phyloP scores from a whole-genome alignment of 2,797 vertebrate genomes.

The Arnoldichthys spilopterus region DNA sequence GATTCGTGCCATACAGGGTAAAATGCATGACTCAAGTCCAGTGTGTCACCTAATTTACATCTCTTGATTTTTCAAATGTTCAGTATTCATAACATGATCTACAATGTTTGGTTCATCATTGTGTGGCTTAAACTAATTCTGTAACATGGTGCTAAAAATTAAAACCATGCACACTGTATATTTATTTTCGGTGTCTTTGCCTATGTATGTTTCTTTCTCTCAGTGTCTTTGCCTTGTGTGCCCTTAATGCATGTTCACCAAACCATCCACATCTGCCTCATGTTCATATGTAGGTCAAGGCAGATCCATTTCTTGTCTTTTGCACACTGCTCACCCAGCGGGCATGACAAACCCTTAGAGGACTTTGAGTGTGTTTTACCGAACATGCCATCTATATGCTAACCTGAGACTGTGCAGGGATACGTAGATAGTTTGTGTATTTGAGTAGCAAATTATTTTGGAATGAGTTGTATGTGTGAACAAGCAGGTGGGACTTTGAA shows the following conservation, averaged over 20 bases:
- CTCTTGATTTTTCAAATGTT: too few species aligned
- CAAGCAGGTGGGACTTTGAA: too few species aligned
- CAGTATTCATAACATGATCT: too few species aligned
- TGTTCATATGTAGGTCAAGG: constrained; percentile 10
- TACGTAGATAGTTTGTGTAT: neutral
- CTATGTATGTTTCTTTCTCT: neutral
- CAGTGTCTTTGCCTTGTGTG: neutral
- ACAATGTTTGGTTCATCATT: too few species aligned
- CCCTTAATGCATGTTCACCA: neutral
- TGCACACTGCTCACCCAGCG: neutral
- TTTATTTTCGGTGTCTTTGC: too few species aligned
- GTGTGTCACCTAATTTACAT: neutral
- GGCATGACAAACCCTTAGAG: neutral
- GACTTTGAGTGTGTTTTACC: neutral
- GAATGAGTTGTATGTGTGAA: neutral
- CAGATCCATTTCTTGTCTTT: constrained; percentile 2
- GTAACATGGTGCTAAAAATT: too few species aligned
- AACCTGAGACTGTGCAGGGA: neutral
- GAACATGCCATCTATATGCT: neutral
- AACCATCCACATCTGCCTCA: neutral
- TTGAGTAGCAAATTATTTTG: constrained; percentile 2
- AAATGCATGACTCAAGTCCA: neutral
- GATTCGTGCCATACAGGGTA: neutral
- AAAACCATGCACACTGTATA: too few species aligned
- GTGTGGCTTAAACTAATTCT: too few species aligned